Conservation (phyloP, 2,797 vertebrate species). For the Psittacula derbiana region DNA sequence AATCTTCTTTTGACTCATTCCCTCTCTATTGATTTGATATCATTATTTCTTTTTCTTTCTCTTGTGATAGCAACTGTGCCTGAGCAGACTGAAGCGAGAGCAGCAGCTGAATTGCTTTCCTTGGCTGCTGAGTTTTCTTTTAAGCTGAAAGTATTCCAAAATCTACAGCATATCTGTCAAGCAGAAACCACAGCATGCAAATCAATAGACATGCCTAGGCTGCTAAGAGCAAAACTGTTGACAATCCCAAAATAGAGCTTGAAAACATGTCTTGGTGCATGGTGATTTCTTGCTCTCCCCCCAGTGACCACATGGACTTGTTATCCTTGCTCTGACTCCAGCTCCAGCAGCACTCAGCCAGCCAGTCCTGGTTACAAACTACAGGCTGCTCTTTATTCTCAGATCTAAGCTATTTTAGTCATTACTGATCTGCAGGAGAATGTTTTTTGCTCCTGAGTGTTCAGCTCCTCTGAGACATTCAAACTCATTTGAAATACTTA, state of each 20-base stretch:
- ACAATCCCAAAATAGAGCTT: slow-evolving; percentile 8
- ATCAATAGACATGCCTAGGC: slow-evolving; percentile 50
- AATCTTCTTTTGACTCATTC: background rate
- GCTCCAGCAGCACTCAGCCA: background rate
- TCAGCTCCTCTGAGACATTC: slow-evolving; percentile 32
- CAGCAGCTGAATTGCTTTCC: background rate
- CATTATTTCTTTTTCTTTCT: slow-evolving; percentile 34
- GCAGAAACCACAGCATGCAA: slow-evolving; percentile 57
- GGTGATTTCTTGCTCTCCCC: slow-evolving; percentile 6
- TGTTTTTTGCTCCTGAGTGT: slow-evolving; percentile 13
- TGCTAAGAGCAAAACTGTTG: background rate
- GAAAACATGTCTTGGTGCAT: background rate
- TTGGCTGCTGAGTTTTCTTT: slow-evolving; percentile 22
- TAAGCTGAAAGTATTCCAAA: slow-evolving; percentile 12
- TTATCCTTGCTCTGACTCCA: background rate
- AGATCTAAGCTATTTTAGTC: slow-evolving; percentile 35
- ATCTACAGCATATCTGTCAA: background rate
- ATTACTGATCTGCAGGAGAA: slow-evolving; percentile 6
- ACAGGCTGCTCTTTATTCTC: slow-evolving; percentile 11
- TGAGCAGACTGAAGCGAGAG: background rate
- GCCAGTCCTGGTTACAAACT: background rate
- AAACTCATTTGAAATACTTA: slow-evolving; percentile 17
- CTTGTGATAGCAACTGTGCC: background rate
- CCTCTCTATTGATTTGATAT: slow-evolving; percentile 12
- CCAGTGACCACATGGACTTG: background rate